Conservation (phyloP, 2,113 vertebrate genomes). For the Neolamprologus modestus region DNA sequence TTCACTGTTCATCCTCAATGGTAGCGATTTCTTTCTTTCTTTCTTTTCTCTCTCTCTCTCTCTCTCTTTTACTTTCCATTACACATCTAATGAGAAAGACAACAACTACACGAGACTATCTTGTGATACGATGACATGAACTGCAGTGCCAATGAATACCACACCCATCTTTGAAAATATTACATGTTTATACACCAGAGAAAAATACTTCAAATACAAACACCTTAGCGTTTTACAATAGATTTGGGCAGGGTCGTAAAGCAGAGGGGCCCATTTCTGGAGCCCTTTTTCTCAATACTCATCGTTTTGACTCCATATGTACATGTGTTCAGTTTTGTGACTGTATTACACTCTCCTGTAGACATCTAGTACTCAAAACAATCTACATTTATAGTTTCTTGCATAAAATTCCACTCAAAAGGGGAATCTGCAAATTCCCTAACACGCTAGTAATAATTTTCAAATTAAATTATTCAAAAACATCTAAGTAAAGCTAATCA, state of each 20-base stretch:
- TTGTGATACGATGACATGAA: not conserved
- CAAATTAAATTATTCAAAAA: not conserved
- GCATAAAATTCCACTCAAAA: not conserved
- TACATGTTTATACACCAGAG: not conserved
- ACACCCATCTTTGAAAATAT: not conserved
- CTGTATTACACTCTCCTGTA: not conserved
- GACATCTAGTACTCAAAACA: not conserved
- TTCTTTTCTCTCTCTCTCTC: not conserved
- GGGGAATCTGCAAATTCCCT: not conserved
- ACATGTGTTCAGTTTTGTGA: not conserved
- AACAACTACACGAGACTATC: not conserved
- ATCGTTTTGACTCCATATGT: not conserved
- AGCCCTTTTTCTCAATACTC: not conserved
- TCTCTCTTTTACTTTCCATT: not conserved
- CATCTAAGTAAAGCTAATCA: not conserved
- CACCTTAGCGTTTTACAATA: not conserved
- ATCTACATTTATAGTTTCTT: not conserved
- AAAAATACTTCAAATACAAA: not conserved
- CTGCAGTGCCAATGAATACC: not conserved
- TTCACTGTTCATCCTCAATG: constrained; percentile 21
- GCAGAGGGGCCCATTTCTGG: not conserved
- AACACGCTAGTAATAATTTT: not conserved
- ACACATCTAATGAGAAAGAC: constrained; percentile 15
- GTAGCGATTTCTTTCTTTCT: not conserved
- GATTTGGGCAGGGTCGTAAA: not conserved